Evolutionary conservation across 2,888 invertebrate genomes (phyloP).

Genomic region (Girardia tigrina): DNA sequence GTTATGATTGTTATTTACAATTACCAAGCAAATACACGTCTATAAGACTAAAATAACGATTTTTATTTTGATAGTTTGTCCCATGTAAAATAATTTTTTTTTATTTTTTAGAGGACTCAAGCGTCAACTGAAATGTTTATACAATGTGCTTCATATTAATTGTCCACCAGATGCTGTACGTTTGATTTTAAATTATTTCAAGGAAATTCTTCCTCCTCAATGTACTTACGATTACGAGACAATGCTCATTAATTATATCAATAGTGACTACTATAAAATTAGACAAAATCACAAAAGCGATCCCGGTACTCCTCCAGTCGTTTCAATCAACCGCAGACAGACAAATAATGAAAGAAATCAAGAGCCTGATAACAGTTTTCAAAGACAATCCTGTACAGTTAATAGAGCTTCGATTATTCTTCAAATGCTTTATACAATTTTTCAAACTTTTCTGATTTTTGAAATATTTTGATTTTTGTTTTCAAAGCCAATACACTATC

Average conservation of each 20-base stretch:
- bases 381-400: conserved; percentile 15
- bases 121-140: background rate
- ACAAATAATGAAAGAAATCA: conserved; percentile 10
- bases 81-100: background rate
- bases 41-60: too few species aligned
- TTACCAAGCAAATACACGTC: too few species aligned
- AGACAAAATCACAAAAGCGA: background rate
- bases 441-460: background rate
- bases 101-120: background rate
- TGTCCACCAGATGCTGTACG: background rate
- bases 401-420: background rate
- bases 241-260: conserved; percentile 13
- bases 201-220: background rate
- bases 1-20: too few species aligned
- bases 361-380: background rate
- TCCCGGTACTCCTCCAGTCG: background rate
- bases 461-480: background rate
- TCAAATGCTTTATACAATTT: conserved; percentile 6
- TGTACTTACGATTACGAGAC: background rate
- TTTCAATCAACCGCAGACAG: background rate
- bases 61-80: too few species aligned
- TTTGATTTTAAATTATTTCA: background rate
- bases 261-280: conserved; percentile 5
- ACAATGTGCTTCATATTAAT: background rate
- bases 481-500: background rate